phyloP scores from a whole-genome alignment of 2,888 invertebrate genomes.

The Drosophila infuscata region DNA sequence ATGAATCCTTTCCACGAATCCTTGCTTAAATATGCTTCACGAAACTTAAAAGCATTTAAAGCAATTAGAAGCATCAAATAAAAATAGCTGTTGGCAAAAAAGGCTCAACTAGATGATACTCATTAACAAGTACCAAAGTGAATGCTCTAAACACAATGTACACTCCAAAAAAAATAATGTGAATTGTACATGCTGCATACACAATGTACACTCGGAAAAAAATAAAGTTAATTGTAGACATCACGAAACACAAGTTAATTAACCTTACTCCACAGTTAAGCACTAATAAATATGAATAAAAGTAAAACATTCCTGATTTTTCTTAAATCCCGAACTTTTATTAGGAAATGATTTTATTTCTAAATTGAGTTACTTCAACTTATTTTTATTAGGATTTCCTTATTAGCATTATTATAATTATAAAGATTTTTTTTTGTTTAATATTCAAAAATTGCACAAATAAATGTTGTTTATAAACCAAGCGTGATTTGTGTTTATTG shows the following conservation, averaged over 20 bases:
- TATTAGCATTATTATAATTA: too few species aligned
- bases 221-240: not conserved
- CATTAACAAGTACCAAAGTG: not conserved
- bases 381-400: not conserved
- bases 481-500: not conserved
- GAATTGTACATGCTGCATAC: not conserved
- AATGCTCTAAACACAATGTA: too few species aligned
- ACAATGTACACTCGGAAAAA: not conserved
- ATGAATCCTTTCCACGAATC: constrained; percentile 60
- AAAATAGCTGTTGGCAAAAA: not conserved
- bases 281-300: not conserved
- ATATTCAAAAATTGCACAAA: not conserved
- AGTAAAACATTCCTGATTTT: too few species aligned
- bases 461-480: not conserved
- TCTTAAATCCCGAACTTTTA: not conserved
- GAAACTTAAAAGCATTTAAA: constrained; percentile 74
- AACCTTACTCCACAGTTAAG: not conserved
- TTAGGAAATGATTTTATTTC: not conserved
- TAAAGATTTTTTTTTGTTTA: not conserved
- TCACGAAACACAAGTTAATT: not conserved
- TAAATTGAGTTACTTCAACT: not conserved
- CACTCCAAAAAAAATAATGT: not conserved
- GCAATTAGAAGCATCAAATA: constrained; percentile 67
- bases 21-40: constrained; percentile 71
- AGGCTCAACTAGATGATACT: constrained; percentile 19